phyloP scores from a whole-genome alignment of 2,888 invertebrate genomes.

The Acrobasis repandana region DNA sequence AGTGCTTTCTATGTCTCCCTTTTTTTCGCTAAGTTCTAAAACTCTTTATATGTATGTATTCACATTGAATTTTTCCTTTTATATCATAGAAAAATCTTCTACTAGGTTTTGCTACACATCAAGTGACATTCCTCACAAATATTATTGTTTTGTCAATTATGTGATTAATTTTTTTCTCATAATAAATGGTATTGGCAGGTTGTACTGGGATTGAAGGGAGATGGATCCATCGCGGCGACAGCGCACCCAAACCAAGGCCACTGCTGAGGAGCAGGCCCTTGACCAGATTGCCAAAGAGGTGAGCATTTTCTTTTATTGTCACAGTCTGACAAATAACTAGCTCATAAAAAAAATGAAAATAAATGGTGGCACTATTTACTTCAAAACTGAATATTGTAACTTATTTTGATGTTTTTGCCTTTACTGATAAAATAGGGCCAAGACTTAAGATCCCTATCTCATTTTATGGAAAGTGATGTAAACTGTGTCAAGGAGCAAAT shows the following conservation, averaged over 20 bases:
- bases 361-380: neutral
- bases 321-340: neutral
- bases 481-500: no score
- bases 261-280: slow-evolving; percentile 98
- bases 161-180: neutral
- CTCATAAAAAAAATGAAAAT: neutral
- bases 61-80: no score
- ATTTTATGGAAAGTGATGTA: no score
- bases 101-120: no score
- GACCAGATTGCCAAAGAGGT: slow-evolving; percentile 99
- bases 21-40: no score
- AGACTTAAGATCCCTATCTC: no score
- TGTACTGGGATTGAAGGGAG: slow-evolving; percentile 50
- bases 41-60: no score
- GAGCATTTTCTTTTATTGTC: slow-evolving; percentile 31
- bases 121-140: no score
- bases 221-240: slow-evolving; percentile 86
- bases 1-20: no score
- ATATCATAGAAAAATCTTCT: no score
- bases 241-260: slow-evolving; percentile 91
- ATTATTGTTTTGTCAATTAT: neutral
- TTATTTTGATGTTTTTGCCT: no score
- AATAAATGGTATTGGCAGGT: slow-evolving; percentile 44
- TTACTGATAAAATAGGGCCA: no score
- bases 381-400: neutral